These are phyloP conservation scores for Chloromyia formosa DNA, from an alignment of 2,888 invertebrate species.

Conservation along the genomic window DNA sequence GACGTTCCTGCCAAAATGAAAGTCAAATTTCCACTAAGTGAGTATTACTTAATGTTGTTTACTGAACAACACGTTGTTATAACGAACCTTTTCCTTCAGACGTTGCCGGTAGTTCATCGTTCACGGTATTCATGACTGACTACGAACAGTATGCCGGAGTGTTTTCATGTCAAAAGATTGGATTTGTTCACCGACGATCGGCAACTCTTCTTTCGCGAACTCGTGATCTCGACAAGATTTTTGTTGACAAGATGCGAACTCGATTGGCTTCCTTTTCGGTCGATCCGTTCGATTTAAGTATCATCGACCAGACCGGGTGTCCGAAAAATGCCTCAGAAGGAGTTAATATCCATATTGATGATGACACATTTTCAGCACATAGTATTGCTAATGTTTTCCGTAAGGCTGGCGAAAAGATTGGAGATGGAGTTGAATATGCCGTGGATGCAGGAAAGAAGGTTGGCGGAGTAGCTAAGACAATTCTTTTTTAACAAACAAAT, in stretches of 20 bases:
- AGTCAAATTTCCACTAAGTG: slow-evolving; percentile 82
- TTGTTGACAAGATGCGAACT: slow-evolving; percentile 75
- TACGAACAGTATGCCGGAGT: slow-evolving; percentile 78
- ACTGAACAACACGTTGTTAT: not conserved
- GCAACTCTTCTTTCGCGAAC: slow-evolving; percentile 82
- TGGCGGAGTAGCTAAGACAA: slow-evolving; percentile 47
- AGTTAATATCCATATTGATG: slow-evolving; percentile 77
- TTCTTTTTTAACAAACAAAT: slow-evolving; percentile 45
- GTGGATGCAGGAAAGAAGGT: slow-evolving; percentile 75
- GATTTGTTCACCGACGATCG: slow-evolving; percentile 77
- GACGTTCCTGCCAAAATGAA: slow-evolving; percentile 76
- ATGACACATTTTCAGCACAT: slow-evolving; percentile 78
- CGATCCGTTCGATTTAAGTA: slow-evolving; percentile 80
- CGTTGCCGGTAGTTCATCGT: slow-evolving; percentile 78
- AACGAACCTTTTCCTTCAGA: slow-evolving; percentile 66
- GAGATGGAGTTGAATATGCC: slow-evolving; percentile 76
- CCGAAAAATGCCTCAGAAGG: slow-evolving; percentile 69
- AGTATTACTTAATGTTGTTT: slow-evolving; percentile 61
- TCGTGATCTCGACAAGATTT: slow-evolving; percentile 75
- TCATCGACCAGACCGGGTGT: slow-evolving; percentile 77
- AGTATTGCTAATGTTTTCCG: slow-evolving; percentile 76
- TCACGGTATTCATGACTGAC: slow-evolving; percentile 78
- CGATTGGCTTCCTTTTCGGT: slow-evolving; percentile 72
- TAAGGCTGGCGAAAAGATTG: slow-evolving; percentile 77
- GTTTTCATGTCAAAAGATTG: slow-evolving; percentile 80